Evolutionary conservation across 1,140 invertebrate genomes (phyloP), one percentile per base, ranked within the genome.

Genomic region (Riptortus pedestris): DNA sequence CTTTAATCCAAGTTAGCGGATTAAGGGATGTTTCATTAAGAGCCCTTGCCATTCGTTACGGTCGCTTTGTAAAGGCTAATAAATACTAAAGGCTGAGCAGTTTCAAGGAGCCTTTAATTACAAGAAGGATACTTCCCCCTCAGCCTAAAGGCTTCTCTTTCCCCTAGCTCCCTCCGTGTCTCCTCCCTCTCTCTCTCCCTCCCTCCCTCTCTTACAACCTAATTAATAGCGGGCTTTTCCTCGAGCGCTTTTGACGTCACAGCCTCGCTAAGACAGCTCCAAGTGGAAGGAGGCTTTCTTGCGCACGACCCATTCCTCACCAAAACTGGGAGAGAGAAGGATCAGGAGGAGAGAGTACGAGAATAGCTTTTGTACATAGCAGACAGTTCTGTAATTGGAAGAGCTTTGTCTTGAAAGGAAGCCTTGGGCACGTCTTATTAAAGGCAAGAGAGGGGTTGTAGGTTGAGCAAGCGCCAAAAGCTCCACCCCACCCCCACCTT

Each of bases 371-470:
- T 47, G 45, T 47, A 20, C 45, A 24, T 18, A 20, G 5, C 2
- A 55, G 51, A 24, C 51, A 55, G 51, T 24, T 55, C 24, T 22
- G 51, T 55, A 55, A 55, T 55, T 55, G 51, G 51, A 55, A 55
- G 51, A 55, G 51, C 51, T 55, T 55, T 55, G 51, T 55, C 51
- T 55, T 26, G 51, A 55, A 55, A 55, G 51, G 51, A 9, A 12
- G 20, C 51, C 24, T 5, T 14, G 5, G 31, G 20, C 20, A 55
- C 20, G 51, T 24, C 51, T 55, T 55, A 55, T 55, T 55, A 55
- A 26, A 55, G 51, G 24, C 14, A 24, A 24, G 2, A 5, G 31
- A 38, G 31, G 5, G 31, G 31, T 7, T 38, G 5, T 38, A 7
- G 31, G 5, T 38, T 38, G 5, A 14, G 5, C 14, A 38, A 38